Evolutionary conservation across 2,888 invertebrate species (phyloP), one percentile per base, ranked within the genome.

Genomic region (Pristionchus maxplancki): DNA sequence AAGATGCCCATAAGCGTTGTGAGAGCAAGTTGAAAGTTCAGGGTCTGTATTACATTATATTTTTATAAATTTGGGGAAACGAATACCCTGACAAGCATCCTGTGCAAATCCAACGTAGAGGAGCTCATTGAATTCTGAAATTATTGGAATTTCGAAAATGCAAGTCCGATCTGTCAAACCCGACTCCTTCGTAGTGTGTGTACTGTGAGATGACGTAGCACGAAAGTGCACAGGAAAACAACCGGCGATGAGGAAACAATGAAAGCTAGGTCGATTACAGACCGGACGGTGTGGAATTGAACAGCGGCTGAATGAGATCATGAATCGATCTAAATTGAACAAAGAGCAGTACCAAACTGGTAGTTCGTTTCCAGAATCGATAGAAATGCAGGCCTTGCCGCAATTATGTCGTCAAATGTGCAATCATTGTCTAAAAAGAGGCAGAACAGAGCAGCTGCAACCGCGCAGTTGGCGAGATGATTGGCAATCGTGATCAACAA

Each of bases 51-150:
- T 15, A 11, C 15, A 6, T 28, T 15, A 64, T 17, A 44, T n/a
- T 0, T 6, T 2, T 9, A 6, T 6, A 6, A 2, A 8, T 1
- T 0, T n/a, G n/a, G n/a, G n/a, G n/a, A n/a, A n/a, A n/a, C 0
- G 17, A 15, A 20, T 17, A 71, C 71, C 37, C 37, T 71, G 6
- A 71, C 9, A n/a, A 71, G 37, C 71, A 37, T 34, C 37, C 34
- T n/a, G 9, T 71, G 34, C 37, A 71, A 3, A 37, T 37, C 20
- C 0, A 37, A 37, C 31, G 71, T 71, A 24, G 71, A 2, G 1
- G 71, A 17, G 24, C 71, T 71, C 71, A 71, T 71, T 2, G 3
- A 24, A 37, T 4, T 34, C 71, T 71, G 71, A 5, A 71, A 67
- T 58, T 58, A 9, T 8, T 31, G 34, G 34, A 15, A 4, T 28